Conservation (phyloP, 2,888 invertebrate species). For the Pterostichus niger region DNA sequence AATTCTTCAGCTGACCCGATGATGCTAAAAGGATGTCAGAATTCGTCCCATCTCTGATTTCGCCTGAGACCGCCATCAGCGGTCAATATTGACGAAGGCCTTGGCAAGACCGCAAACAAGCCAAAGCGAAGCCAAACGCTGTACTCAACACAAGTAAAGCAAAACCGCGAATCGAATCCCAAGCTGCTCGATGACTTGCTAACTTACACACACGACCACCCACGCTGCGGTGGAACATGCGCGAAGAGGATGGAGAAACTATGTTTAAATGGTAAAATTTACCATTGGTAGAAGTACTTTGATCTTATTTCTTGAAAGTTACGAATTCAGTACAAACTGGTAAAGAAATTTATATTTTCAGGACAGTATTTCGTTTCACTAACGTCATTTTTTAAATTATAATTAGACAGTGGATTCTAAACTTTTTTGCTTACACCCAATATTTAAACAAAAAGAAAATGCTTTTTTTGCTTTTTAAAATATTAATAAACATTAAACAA, state of each 20-base stretch:
- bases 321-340: too few relatives aligned
- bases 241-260: background rate
- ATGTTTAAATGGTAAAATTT: too few relatives aligned
- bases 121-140: background rate
- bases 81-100: conserved; percentile 38
- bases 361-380: too few relatives aligned
- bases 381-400: too few relatives aligned
- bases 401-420: too few relatives aligned
- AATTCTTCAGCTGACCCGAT: background rate
- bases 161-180: conserved; percentile 18
- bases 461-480: too few relatives aligned
- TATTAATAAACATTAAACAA: too few relatives aligned
- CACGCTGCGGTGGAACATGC: background rate
- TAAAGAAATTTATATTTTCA: too few relatives aligned
- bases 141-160: conserved; percentile 13
- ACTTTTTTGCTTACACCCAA: too few relatives aligned
- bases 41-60: conserved; percentile 23
- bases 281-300: too few relatives aligned
- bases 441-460: too few relatives aligned
- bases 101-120: conserved; percentile 31
- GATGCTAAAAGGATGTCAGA: conserved; percentile 25
- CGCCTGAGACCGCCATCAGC: background rate
- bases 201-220: conserved; percentile 1
- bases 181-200: background rate
- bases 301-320: too few relatives aligned